Evolutionary conservation across 1,140 invertebrate species (phyloP).

Genomic region (Zaprionus tsacasi): DNA sequence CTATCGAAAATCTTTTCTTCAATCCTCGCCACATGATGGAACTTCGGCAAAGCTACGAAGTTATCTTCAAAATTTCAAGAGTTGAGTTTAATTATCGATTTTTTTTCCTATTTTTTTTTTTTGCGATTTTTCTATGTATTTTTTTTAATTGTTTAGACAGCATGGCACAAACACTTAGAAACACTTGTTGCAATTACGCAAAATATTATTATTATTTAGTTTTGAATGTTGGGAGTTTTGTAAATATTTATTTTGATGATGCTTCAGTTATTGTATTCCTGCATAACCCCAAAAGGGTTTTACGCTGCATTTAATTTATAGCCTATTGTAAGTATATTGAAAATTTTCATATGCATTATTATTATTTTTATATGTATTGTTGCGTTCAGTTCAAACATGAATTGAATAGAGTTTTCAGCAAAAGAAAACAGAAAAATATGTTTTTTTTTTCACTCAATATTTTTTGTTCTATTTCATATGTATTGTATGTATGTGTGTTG

Average conservation of each 20-base stretch:
- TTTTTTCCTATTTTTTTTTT: constrained; percentile 2
- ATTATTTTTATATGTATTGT: constrained; percentile 9
- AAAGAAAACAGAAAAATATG: not conserved
- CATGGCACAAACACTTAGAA: constrained; percentile 50
- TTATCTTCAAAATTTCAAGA: constrained; percentile 24
- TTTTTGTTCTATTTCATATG: constrained; percentile 1
- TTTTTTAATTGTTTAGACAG: constrained; percentile 23
- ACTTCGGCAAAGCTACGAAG: constrained; percentile 33
- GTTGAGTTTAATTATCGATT: not conserved
- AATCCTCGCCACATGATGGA: constrained; percentile 2
- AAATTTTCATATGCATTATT: not conserved
- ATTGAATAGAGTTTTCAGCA: not conserved
- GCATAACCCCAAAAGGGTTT: constrained; percentile 7
- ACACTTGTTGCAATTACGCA: constrained; percentile 53
- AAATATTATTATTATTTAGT: constrained; percentile 38
- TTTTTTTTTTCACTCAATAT: not conserved
- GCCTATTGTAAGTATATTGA: constrained; percentile 2
- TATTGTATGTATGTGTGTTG: not conserved
- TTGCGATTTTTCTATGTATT: constrained; percentile 4
- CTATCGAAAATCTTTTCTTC: not conserved
- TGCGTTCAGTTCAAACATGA: constrained; percentile 9
- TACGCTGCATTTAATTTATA: not conserved
- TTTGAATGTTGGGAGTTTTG: constrained; percentile 10
- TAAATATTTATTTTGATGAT: constrained; percentile 10
- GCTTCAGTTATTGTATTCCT: constrained; percentile 1